Conservation (phyloP, 2,113 vertebrate species). For the Macquaria australasica region DNA sequence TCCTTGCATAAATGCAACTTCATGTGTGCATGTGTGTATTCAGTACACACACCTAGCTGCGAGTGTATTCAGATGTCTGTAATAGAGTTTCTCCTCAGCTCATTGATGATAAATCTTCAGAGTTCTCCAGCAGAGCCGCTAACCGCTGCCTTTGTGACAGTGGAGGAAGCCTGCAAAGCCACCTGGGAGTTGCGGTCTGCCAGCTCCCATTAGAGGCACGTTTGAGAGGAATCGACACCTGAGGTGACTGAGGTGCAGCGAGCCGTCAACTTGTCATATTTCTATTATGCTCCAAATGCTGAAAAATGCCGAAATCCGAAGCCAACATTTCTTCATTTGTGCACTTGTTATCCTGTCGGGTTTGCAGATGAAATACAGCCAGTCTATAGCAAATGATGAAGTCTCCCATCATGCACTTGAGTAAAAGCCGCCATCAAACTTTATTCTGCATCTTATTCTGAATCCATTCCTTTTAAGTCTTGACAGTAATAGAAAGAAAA, state of each 20-base stretch:
- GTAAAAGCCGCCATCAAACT: neutral
- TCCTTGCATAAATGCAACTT: neutral
- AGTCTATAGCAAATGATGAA: neutral
- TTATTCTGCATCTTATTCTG: neutral
- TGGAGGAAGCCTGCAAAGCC: neutral
- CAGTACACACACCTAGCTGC: neutral
- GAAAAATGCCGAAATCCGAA: neutral
- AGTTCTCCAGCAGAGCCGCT: neutral
- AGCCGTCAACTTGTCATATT: conserved; percentile 2
- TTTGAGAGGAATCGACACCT: neutral
- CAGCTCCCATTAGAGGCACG: conserved; percentile 23
- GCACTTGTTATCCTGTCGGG: neutral
- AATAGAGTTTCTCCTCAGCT: neutral
- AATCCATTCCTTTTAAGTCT: neutral
- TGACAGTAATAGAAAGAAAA: neutral
- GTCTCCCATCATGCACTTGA: neutral
- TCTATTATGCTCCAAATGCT: neutral
- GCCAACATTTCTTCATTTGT: neutral
- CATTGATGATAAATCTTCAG: conserved; percentile 18
- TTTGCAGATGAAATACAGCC: neutral
- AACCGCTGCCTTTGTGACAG: neutral
- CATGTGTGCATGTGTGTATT: neutral
- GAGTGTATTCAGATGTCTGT: neutral
- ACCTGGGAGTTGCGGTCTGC: conserved; percentile 35
- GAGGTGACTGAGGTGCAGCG: neutral